Conservation (phyloP, 2,888 invertebrate genomes). For the Omphaloscelis lunosa region DNA sequence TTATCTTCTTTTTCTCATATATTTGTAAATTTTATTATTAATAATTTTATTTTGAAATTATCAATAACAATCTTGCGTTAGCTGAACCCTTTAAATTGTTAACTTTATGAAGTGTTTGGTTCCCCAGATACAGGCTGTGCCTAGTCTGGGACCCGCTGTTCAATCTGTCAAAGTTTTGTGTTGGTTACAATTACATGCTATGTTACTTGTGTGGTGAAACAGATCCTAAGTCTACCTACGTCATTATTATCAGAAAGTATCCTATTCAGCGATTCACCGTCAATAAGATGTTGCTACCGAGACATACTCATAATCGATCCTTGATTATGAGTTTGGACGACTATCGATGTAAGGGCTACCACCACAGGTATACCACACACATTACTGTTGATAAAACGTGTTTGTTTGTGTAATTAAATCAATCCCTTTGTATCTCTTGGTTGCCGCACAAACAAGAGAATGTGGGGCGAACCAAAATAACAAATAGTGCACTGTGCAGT, state of each 20-base stretch:
- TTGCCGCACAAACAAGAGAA: not conserved
- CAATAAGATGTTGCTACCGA: not conserved
- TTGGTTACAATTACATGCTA: no score
- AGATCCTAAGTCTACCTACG: no score
- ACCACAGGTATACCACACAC: no score
- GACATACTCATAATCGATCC: not conserved
- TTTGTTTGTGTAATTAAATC: constrained; percentile 30
- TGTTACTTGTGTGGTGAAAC: no score
- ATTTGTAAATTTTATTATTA: not conserved
- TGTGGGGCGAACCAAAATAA: not conserved
- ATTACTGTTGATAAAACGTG: not conserved
- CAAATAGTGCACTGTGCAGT: constrained; percentile 7
- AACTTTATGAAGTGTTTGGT: no score
- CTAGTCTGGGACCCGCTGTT: no score
- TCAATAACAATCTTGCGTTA: not conserved
- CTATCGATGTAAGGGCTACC: not conserved
- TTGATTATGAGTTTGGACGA: not conserved
- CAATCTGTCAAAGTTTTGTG: no score
- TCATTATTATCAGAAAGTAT: not conserved
- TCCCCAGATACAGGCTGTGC: no score
- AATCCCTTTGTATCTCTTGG: constrained; percentile 37
- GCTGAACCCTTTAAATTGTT: no score
- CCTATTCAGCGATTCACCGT: not conserved
- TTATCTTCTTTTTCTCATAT: not conserved
- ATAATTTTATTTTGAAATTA: not conserved